A percentile compares a stretch with the other conserved stretches of the same genome.
These are phyloP conservation scores for Heterodera schachtii DNA, from an alignment of 1,140 invertebrate genomes.

Conservation along the genomic window DNA sequence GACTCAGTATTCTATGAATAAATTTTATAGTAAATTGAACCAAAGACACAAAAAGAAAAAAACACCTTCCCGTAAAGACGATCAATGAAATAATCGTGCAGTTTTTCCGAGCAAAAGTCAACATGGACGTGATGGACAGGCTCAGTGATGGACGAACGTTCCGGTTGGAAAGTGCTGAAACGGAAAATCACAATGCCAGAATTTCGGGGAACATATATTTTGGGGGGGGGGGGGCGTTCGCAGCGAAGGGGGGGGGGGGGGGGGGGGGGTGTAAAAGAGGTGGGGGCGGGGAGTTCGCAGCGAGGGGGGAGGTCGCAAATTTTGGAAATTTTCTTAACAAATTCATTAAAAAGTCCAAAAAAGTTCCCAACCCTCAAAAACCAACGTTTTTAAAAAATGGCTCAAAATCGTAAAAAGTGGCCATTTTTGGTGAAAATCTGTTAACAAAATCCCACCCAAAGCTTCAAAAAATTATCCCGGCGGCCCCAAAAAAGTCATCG, in stretches of 20 bases:
- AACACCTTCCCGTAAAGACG: constrained; percentile 20
- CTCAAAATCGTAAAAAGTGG: not conserved
- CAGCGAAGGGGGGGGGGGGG: no score
- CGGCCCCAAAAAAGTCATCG: no score
- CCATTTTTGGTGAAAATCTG: no score
- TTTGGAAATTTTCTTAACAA: not conserved
- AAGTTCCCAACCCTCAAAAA: no score
- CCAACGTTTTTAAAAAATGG: no score
- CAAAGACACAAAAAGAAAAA: not conserved
- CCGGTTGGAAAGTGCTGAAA: constrained; percentile 37
- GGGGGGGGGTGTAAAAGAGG: no score
- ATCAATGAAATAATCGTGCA: constrained; percentile 37
- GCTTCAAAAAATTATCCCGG: no score
- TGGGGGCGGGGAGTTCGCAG: no score
- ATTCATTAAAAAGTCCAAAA: not conserved
- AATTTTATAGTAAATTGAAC: not conserved
- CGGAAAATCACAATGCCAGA: not conserved
- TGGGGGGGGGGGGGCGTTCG: no score
- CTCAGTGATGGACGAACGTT: constrained; percentile 3
- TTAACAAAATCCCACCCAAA: no score
- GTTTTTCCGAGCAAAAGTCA: constrained; percentile 37
- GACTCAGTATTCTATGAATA: not conserved
- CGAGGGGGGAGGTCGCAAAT: not conserved
- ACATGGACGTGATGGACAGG: constrained; percentile 28
- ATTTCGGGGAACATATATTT: no score